Percentiles rank a stretch among this genome's conserved stretches.
Evolutionary conservation across 2,797 vertebrate species (phyloP).

Genomic region (Pogonophryne albipinna): DNA sequence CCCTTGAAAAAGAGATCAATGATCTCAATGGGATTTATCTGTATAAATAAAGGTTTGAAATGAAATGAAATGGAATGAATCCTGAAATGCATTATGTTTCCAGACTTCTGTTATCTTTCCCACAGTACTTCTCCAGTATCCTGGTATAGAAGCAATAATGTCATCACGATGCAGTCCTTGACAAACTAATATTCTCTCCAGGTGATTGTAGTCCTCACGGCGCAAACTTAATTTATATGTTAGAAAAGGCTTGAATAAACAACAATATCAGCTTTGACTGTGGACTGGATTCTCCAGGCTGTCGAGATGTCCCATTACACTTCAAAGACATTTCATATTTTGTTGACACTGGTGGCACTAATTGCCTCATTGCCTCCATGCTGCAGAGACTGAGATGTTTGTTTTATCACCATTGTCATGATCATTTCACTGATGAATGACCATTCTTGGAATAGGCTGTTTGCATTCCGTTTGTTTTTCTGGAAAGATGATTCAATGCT

Average conservation of each 20-base stretch:
- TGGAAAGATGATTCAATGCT: slow-evolving; percentile 1
- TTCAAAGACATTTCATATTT: slow-evolving; percentile 1
- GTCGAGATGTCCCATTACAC: background rate
- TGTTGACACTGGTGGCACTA: slow-evolving; percentile 18
- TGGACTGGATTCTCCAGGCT: background rate
- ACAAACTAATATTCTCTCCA: background rate
- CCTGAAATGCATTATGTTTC: slow-evolving; percentile 64
- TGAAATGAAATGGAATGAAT: too few relatives aligned
- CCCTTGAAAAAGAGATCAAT: too few relatives aligned
- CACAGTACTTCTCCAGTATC: slow-evolving; percentile 15
- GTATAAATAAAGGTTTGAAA: too few relatives aligned
- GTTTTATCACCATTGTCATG: slow-evolving; percentile 22
- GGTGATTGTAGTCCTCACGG: background rate
- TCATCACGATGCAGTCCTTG: slow-evolving; percentile 13
- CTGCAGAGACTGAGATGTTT: slow-evolving; percentile 9
- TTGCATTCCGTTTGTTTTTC: slow-evolving; percentile 11
- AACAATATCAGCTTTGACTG: background rate
- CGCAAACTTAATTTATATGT: background rate
- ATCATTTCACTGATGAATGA: slow-evolving; percentile 6
- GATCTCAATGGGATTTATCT: too few relatives aligned
- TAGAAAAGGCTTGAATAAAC: background rate
- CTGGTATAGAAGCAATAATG: slow-evolving; percentile 14
- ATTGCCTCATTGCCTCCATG: slow-evolving; percentile 1
- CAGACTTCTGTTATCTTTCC: slow-evolving; percentile 23
- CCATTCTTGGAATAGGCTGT: slow-evolving; percentile 12